phyloP scores from a whole-genome alignment of 2,113 vertebrate species.

The Apus apus region DNA sequence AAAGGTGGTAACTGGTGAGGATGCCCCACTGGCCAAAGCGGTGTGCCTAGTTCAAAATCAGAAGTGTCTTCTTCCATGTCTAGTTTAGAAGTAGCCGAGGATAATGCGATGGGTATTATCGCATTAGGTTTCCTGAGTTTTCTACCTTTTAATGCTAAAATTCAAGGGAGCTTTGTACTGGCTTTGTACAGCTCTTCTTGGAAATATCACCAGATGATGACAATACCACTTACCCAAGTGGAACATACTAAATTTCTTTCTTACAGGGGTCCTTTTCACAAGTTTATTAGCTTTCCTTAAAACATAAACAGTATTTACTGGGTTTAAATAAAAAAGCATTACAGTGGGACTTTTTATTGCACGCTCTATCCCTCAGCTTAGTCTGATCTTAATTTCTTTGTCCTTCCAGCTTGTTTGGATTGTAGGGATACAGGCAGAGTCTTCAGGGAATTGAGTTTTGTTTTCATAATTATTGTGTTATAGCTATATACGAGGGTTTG shows the following conservation, averaged over 20 bases:
- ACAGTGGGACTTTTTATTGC: background rate
- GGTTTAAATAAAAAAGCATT: background rate
- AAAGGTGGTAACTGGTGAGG: background rate
- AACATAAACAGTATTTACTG: background rate
- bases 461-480: background rate
- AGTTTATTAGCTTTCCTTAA: background rate
- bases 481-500: background rate
- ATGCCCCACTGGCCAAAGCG: background rate
- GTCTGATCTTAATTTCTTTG: background rate
- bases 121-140: background rate
- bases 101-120: background rate
- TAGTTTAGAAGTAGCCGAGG: background rate
- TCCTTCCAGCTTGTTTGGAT: background rate
- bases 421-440: background rate
- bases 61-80: background rate
- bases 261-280: background rate
- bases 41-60: background rate
- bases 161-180: background rate
- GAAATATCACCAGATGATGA: background rate
- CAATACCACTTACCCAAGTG: background rate
- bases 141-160: background rate
- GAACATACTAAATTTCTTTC: fast-evolving
- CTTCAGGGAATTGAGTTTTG: background rate
- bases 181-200: background rate
- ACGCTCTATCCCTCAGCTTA: background rate